A percentile compares a stretch with the other conserved stretches of the same genome.
Conservation (phyloP, 2,797 vertebrate genomes). For the Arvicola amphibius region DNA sequence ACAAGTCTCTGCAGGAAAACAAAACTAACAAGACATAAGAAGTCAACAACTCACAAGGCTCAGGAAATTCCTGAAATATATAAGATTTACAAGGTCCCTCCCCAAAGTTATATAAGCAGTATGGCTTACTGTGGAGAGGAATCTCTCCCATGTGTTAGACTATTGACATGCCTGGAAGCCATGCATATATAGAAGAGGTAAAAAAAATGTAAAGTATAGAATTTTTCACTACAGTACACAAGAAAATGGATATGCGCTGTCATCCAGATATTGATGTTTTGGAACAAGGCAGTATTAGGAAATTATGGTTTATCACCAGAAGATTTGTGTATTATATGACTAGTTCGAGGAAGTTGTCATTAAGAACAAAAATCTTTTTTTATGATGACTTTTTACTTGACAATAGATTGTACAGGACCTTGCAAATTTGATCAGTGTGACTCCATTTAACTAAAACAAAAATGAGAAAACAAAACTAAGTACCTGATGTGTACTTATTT, state of each 20-base stretch:
- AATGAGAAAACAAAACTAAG: not conserved
- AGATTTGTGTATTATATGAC: not conserved
- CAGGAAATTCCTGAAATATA: too few species aligned
- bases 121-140: not conserved
- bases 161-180: not conserved
- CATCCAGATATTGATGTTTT: not conserved
- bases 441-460: not conserved
- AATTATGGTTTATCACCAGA: constrained; percentile 8
- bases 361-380: not conserved
- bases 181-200: not conserved
- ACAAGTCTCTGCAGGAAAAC: too few species aligned
- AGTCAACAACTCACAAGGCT: too few species aligned
- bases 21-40: too few species aligned
- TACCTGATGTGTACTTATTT: not conserved
- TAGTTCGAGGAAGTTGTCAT: not conserved
- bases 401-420: not conserved
- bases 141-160: not conserved
- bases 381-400: not conserved
- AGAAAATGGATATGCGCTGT: not conserved
- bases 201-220: constrained; percentile 6
- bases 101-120: not conserved
- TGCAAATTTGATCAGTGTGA: not conserved
- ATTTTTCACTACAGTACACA: not conserved
- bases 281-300: constrained; percentile 22
- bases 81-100: not conserved